Base-by-base conservation (phyloP, 2,113 vertebrate species). In the Crotophaga sulcirostris region DNA sequence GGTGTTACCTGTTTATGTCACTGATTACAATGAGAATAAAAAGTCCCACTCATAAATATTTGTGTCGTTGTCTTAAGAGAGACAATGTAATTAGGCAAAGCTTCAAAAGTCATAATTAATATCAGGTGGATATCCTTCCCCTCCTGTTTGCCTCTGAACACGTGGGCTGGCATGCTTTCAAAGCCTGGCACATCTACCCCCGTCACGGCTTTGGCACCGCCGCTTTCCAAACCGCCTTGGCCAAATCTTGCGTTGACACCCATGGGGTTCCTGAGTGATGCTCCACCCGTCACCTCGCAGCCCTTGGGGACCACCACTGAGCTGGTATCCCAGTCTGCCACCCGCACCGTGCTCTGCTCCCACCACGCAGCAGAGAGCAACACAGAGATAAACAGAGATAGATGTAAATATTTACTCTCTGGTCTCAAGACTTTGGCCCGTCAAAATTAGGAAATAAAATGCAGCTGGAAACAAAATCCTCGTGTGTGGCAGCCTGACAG, bases 21-120 rank as follows among this genome's bases (percentile, higher is more conserved):
- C 96, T 90, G 94, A 96, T 96, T 97, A 97, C 82, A 96, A 94
- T 8, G 94, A 90, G 95, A 96, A 80, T 82, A 91, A 97, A 86
- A 97, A 73, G 73, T 88, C 69, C 74, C 92, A 60, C 96, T 97
- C 93, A 95, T 96, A 95, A 97, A 97, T 97, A 97, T 96, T 97
- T 96, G 96, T 94, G 95, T 93, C 42, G 2, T 52, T 13, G 75
- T 77, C 91, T 96, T 89, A 89, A 83, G 95, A 96, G 95, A 97
- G 79, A 94, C 94, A 89, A 90, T 76, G 95, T 83, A 96, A 97
- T 96, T 96, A 97, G 96, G 94, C 83, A 91, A 94, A 92, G 94
- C 96, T 96, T 96, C 95, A 78, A 54, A 96, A 95, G 60, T 94
- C 91, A 85, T 94, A 94, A 97, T 95, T 96, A 97, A 89, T 90